These are phyloP conservation scores for Chaenogobius annularis DNA, from an alignment of 2,113 vertebrate species.

Conservation along the genomic window DNA sequence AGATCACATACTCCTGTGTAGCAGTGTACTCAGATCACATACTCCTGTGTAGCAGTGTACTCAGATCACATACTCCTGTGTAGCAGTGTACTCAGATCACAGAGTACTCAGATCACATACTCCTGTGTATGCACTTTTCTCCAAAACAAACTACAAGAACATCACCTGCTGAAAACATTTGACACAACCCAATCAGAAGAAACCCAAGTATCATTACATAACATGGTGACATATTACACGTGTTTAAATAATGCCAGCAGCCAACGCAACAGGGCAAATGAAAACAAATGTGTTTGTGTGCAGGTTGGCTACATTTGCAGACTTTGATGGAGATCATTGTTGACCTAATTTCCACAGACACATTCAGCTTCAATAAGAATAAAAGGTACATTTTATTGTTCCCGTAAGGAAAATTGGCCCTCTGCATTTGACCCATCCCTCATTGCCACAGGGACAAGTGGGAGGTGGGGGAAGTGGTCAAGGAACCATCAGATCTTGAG, in stretches of 20 bases:
- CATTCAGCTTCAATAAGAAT: no score
- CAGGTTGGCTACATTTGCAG: neutral
- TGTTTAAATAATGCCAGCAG: conserved; percentile 6
- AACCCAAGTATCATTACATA: neutral
- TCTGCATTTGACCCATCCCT: no score
- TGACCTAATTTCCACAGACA: neutral
- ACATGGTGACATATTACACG: neutral
- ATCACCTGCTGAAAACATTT: conserved; percentile 42
- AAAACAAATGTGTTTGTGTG: neutral
- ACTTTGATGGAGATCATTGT: neutral
- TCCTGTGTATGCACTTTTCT: conserved; percentile 42
- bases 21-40: no score
- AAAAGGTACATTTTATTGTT: no score
- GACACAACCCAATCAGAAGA: neutral
- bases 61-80: conserved; percentile 37
- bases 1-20: conserved; percentile 50
- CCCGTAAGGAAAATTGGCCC: no score
- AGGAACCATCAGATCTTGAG: no score
- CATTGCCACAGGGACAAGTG: no score
- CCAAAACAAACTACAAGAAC: conserved; percentile 29
- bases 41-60: conserved; percentile 52
- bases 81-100: conserved; percentile 42
- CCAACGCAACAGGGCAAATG: neutral
- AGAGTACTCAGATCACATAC: conserved; percentile 50
- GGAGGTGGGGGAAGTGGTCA: no score